Base-by-base conservation (phyloP, 2,113 vertebrate species). In the Turdus rufiventris region DNA sequence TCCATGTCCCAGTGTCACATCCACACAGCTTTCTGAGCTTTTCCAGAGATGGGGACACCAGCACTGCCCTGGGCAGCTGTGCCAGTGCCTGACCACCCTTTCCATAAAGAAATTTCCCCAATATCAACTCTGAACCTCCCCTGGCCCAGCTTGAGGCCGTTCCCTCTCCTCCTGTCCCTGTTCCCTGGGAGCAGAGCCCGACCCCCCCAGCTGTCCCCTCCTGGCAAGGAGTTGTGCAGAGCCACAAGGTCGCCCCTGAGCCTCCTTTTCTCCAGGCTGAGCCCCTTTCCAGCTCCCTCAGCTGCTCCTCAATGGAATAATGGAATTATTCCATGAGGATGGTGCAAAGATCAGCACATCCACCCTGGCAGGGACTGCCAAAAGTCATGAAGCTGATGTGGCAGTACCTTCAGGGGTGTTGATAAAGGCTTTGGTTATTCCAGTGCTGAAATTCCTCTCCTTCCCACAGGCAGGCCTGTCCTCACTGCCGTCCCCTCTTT, bases 101-200 rank as follows among this genome's bases (percentile, higher is more conserved):
- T 40, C 57, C 6, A 18, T 3, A 1, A 1, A 25, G 25, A 4
- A 42, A 56, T 31, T 0, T 48, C 18, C 48, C 29, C 24, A 3
- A 18, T 1, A 9, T 21, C 16, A 57, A 47, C 0, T 5, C 29
- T 45, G 24, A 2, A 0, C 24, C 13, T 47, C 4, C 40, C 40
- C 65, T 62, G 48, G 40, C 24, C 12, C 65, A 70, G 38, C 47
- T 21, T 21, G 66, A 26, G 50, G 48, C 66, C 1, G 1, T 62
- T 71, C 25, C 42, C 57, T 71, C 42, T 71, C 18, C 20, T 88
- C 48, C 57, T 56, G 48, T 63, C 74, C 66, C 85, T 79, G 74
- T 63, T 88, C 65, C 65, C 47, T 78, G 56, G 14, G 8, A 87
- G 65, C 65, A 78, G 4, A 78, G 65, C 56, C 65, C 1, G 5